Base-by-base conservation (phyloP, 2,113 vertebrate genomes). In the Myotis brandtii region DNA sequence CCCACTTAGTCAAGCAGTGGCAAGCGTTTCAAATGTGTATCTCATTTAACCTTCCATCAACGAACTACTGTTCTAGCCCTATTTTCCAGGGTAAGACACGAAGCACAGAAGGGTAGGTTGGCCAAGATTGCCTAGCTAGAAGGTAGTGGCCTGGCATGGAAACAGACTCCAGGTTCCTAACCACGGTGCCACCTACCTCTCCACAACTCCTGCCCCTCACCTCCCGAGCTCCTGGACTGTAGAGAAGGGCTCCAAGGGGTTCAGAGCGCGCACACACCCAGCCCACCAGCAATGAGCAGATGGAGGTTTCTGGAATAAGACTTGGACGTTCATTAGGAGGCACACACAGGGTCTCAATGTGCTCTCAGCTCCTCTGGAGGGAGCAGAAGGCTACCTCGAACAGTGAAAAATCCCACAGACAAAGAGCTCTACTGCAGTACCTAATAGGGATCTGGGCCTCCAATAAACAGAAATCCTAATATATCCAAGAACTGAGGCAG, bases 211-310 rank as follows among this genome's bases (percentile, higher is more conserved):
- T 56, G 34, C 9, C 27, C 14, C 16, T n/a, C 34, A 52, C 4
- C 54, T 37, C 5, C 4, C 21, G 0, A 4, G 3, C 11, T 32
- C 48, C 59, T 56, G 21, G 59, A 25, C 2, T 27, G 1, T 8
- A 67, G 20, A 81, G 48, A 37, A 64, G 37, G 30, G 52, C 1
- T 80, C 16, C 25, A 9, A 14, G 66, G 32, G 59, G 37, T 27
- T 86, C 62, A 75, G 27, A 23, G 32, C 6, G 0, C 9, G 37
- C 6, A 1, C 20, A 66, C 32, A 7, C 64, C 2, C 16, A 91
- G 46, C 48, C 50, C 40, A 13, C 14, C 3, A 1, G 69, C 70
- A 21, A 12, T 1, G 20, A 9, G 25, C 86, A 82, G 48, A 89
- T 3, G 32, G 17, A 76, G 1, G 8, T 81, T 86, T 69, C 92